Base-by-base conservation (phyloP, 1,140 invertebrate genomes). In the Samia ricini region DNA sequence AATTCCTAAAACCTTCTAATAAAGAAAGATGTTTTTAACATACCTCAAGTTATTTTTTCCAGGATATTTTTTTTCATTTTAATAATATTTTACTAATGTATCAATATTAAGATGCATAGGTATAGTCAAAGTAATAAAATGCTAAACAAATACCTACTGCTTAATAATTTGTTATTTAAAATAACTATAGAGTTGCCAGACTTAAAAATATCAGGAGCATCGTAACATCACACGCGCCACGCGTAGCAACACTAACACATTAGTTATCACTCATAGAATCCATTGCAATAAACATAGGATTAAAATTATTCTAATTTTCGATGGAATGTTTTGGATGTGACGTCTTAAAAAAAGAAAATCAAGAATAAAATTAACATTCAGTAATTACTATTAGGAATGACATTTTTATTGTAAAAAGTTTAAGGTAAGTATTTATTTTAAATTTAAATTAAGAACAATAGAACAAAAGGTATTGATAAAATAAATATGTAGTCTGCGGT, bases 281-380 rank as follows among this genome's bases (percentile, higher is more conserved):
- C 84, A 85, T 82, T 74, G 79, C 82, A 88, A 82, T 88, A 87
- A 80, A 60, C 74, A 85, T 83, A 86, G 79, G 71, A 55, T 73
- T 74, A 78, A n/a, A 75, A 62, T 63, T 60, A 56, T 67, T 57
- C 49, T 60, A 48, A 59, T 58, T 56, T 63, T 60, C 63, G 61
- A 49, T 48, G 24, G 22, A 12, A 42, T 48, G 8, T 61, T 65
- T 42, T 65, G 36, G 58, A 49, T 58, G 59, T 54, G 64, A 66
- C 58, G 58, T 56, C 36, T 18, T 19, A n/a, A 29, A n/a, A 15
- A 52, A 52, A 4, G 51, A 1, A 42, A 42, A 42, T 42, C n/a
- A 10, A 42, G 26, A 26, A 4, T 26, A 4, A 26, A 4, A 4
- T 42, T 7, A 42, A 42, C 15, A 42, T 42, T 15, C n/a, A 15